Percentiles rank a stretch among this genome's conserved stretches.
These are phyloP conservation scores for Chironex yamaguchii DNA, from an alignment of 30 jellyfish, hydroid and myxozoan genomes.

Conservation along the genomic window DNA sequence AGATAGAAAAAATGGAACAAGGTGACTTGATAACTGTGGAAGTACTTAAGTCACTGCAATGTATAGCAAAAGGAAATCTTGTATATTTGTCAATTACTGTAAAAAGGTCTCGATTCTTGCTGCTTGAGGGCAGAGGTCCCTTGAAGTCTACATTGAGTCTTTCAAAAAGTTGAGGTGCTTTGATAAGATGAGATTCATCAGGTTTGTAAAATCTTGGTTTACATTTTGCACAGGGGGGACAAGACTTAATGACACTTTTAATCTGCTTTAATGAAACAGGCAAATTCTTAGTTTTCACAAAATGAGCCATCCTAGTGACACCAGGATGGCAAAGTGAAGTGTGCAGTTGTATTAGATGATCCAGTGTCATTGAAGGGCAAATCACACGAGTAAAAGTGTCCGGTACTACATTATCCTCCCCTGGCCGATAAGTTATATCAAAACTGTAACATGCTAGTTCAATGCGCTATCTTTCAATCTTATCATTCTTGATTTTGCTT, in stretches of 20 bases:
- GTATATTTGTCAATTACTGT: conserved; percentile 36
- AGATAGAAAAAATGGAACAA: background rate
- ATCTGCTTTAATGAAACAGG: conserved; percentile 37
- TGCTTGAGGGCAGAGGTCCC: conserved; percentile 54
- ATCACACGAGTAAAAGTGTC: conserved; percentile 65
- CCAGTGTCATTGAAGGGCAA: conserved; percentile 27
- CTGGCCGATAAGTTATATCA: conserved; percentile 85
- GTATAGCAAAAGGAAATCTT: conserved; percentile 37
- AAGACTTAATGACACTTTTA: too few species aligned
- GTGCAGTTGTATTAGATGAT: conserved; percentile 31
- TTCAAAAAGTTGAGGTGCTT: conserved; percentile 61
- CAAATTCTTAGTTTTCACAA: conserved; percentile 4
- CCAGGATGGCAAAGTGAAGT: conserved; percentile 82
- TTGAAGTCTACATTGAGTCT: conserved; percentile 47
- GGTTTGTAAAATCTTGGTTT: background rate
- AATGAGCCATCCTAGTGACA: conserved; percentile 67
- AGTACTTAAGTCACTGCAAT: conserved; percentile 12
- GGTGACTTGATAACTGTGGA: conserved; percentile 18
- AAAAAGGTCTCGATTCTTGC: conserved; percentile 18
- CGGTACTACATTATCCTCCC: conserved; percentile 70
- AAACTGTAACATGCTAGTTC: conserved; percentile 66
- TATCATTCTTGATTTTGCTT: conserved; percentile 79
- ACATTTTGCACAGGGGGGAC: too few species aligned
- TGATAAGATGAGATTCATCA: background rate
- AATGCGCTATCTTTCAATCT: conserved; percentile 74